Evolutionary conservation across 2,113 vertebrate genomes (phyloP).

Genomic region (Nycticebus coucang): DNA sequence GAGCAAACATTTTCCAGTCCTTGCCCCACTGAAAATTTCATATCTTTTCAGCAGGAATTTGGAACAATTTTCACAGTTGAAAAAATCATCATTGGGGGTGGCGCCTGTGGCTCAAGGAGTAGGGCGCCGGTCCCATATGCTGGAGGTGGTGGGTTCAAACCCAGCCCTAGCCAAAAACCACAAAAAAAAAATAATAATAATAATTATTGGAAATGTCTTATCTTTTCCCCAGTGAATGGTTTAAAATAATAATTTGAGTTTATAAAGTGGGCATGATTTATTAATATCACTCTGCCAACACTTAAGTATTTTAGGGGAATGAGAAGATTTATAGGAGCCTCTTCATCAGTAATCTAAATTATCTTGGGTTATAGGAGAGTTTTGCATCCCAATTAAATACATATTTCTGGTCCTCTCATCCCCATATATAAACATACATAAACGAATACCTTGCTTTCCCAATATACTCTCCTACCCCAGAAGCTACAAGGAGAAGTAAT

Average conservation of each 20-base stretch:
- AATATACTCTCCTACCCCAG: background rate
- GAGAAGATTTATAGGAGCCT: background rate
- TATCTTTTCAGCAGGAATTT: background rate
- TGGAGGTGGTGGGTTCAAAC: no score
- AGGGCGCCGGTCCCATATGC: no score
- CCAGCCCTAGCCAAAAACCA: no score
- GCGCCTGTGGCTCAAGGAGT: no score
- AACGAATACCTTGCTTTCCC: background rate
- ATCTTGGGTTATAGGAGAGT: background rate
- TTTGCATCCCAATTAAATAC: background rate
- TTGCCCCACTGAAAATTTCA: background rate
- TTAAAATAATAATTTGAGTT: background rate
- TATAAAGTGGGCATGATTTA: conserved; percentile 6
- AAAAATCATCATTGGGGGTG: no score
- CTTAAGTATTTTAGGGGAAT: background rate
- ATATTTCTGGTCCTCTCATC: background rate
- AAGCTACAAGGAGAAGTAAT: background rate
- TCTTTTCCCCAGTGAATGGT: background rate
- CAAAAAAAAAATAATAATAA: no score
- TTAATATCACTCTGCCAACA: background rate
- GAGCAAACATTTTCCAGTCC: background rate
- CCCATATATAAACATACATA: background rate
- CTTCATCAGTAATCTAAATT: conserved; percentile 19
- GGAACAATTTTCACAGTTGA: background rate
- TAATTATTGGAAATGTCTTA: conserved; percentile 17